Evolutionary conservation across 2,888 invertebrate species (phyloP), one percentile per base, ranked within the genome.

Genomic region (Spodoptera picta): DNA sequence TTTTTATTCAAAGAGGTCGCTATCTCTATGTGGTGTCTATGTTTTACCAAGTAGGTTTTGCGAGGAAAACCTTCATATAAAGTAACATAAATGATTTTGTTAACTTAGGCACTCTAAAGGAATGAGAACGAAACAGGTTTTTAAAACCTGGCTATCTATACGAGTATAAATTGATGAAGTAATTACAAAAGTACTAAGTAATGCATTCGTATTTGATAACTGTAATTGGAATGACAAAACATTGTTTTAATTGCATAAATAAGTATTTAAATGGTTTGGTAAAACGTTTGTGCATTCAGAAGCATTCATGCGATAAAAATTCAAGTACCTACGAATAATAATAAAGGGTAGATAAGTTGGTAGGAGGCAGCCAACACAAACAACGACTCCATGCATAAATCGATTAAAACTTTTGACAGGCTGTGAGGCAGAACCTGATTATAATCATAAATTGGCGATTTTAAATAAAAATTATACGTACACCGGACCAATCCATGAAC

Each of bases 391-490:
- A 48, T 55, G 65, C 77, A 81, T 81, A 81, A 81, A 79, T 79
- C 73, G 76, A 81, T 72, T 81, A 73, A 68, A 63, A 53, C 65
- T 69, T 77, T 69, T 79, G 77, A 80, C 79, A 79, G 78, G 73
- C 69, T 75, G 74, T 65, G 66, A 77, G 70, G 73, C 81, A 76
- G 80, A 83, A 81, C 81, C 83, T 85, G 86, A 86, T 89, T 87
- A 88, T 86, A 86, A 88, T 82, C 88, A 90, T 92, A 92, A 92
- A 91, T 91, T 89, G 87, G 89, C 89, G 87, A 90, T 92, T 91
- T 88, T 86, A 88, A 90, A 91, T 88, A 87, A 90, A 89, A 92
- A 90, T 84, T 86, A 88, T 84, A 86, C 85, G 80, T 82, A 82
- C 80, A 72, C 73, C 82, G 82, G 79, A 83, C 86, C 87, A 86